These are phyloP conservation scores for Yponomeuta malinellus DNA, from an alignment of 2,888 invertebrate genomes.

Conservation along the genomic window DNA sequence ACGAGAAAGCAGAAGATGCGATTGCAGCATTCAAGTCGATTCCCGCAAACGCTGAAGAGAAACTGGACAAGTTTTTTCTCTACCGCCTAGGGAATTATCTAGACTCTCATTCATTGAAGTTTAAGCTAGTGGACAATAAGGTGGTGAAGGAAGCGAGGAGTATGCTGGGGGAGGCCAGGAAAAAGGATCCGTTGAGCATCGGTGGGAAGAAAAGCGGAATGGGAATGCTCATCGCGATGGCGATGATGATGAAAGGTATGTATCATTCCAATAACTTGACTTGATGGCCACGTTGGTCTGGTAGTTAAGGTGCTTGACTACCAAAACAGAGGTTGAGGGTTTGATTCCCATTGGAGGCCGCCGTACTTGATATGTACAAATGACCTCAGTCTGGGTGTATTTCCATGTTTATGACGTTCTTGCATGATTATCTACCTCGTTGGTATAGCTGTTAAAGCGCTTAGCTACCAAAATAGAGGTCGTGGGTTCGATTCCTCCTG, in stretches of 20 bases:
- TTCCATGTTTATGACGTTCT: too few species aligned
- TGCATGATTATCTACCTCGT: too few species aligned
- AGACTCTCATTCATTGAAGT: conserved; percentile 82
- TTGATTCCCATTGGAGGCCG: too few species aligned
- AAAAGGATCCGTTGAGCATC: conserved; percentile 65
- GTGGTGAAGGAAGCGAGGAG: conserved; percentile 76
- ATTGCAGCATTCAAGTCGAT: conserved; percentile 78
- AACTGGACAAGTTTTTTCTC: conserved; percentile 84
- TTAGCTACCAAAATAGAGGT: too few species aligned
- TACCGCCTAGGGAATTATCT: conserved; percentile 83
- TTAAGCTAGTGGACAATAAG: conserved; percentile 81
- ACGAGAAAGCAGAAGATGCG: conserved; percentile 38
- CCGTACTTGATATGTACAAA: too few species aligned
- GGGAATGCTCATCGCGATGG: conserved; percentile 73
- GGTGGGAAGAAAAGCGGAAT: conserved; percentile 57
- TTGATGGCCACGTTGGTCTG: too few species aligned
- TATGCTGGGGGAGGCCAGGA: conserved; percentile 72
- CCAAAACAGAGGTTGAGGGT: too few species aligned
- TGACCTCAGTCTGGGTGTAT: too few species aligned
- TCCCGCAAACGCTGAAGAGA: conserved; percentile 78
- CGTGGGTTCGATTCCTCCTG: too few species aligned
- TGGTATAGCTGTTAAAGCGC: too few species aligned
- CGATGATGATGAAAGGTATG: conserved; percentile 79
- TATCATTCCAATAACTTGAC: conserved; percentile 16
- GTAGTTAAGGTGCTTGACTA: not conserved